These are phyloP conservation scores for Odontocolon sp. DNA, from an alignment of 2,888 invertebrate genomes.

Conservation along the genomic window DNA sequence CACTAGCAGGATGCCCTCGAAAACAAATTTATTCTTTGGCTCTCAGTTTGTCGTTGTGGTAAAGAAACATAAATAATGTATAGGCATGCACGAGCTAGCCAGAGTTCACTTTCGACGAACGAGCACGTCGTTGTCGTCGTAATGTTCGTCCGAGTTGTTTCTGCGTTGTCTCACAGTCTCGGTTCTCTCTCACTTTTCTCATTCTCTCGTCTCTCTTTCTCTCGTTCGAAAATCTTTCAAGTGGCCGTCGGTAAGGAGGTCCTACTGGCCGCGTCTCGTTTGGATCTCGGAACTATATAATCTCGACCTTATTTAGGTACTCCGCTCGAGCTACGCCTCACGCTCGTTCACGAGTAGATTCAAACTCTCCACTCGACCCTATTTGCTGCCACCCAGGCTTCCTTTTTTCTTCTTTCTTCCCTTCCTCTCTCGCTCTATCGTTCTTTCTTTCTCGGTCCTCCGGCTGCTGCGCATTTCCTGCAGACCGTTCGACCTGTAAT, in stretches of 20 bases:
- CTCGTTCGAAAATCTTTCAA: slow-evolving; percentile 23
- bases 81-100: slow-evolving; percentile 36
- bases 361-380: slow-evolving; percentile 59
- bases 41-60: slow-evolving; percentile 35
- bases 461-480: neutral
- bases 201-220: neutral
- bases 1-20: slow-evolving; percentile 24
- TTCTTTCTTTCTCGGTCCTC: neutral
- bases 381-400: slow-evolving; percentile 45
- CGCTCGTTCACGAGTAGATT: slow-evolving; percentile 38
- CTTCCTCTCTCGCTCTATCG: neutral
- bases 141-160: slow-evolving; percentile 18
- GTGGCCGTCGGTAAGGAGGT: slow-evolving; percentile 30
- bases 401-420: slow-evolving; percentile 3
- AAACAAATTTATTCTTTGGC: slow-evolving; percentile 60
- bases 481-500: neutral
- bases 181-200: neutral
- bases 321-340: slow-evolving; percentile 49
- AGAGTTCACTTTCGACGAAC: slow-evolving; percentile 20
- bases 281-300: slow-evolving; percentile 47
- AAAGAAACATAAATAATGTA: slow-evolving; percentile 60
- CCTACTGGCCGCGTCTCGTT: slow-evolving; percentile 19
- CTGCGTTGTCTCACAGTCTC: neutral
- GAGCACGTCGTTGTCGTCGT: slow-evolving; percentile 31
- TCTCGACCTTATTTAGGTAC: slow-evolving; percentile 59